phyloP scores from a whole-genome alignment of 2,888 invertebrate genomes.

The Papilio demoleus region DNA sequence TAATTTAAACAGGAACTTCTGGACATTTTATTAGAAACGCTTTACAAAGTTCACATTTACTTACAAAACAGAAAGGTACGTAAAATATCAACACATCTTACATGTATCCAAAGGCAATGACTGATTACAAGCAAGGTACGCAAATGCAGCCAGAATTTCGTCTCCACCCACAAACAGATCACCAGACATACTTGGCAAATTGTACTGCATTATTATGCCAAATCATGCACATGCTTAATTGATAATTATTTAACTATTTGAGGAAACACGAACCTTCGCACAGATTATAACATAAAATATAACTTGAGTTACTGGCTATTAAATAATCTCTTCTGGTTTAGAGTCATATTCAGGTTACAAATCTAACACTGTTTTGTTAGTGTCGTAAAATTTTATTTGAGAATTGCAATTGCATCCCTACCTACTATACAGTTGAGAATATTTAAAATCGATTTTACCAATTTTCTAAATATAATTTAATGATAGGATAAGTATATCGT shows the following conservation, averaged over 20 bases:
- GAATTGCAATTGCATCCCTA: no score
- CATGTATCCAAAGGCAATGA: constrained; percentile 32
- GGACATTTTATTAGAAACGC: not conserved
- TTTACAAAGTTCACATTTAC: not conserved
- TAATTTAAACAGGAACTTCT: no score
- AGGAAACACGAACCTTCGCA: not conserved
- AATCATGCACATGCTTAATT: constrained; percentile 60
- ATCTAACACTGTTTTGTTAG: not conserved
- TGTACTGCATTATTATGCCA: constrained; percentile 56
- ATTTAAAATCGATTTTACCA: no score
- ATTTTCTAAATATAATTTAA: no score
- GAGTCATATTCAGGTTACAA: not conserved
- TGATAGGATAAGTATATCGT: no score
- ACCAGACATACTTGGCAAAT: constrained; percentile 72
- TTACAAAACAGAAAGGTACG: not conserved
- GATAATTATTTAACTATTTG: constrained; percentile 24
- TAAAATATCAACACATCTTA: not conserved
- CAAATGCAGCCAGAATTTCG: constrained; percentile 19
- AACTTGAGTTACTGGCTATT: not conserved
- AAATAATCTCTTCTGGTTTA: no score
- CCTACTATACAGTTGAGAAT: no score
- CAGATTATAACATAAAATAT: not conserved
- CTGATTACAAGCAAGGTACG: constrained; percentile 26
- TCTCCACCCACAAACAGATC: constrained; percentile 51
- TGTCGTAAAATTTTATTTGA: no score